Base-by-base conservation (phyloP, 2,888 invertebrate species). In the Leistus spinibarbis region DNA sequence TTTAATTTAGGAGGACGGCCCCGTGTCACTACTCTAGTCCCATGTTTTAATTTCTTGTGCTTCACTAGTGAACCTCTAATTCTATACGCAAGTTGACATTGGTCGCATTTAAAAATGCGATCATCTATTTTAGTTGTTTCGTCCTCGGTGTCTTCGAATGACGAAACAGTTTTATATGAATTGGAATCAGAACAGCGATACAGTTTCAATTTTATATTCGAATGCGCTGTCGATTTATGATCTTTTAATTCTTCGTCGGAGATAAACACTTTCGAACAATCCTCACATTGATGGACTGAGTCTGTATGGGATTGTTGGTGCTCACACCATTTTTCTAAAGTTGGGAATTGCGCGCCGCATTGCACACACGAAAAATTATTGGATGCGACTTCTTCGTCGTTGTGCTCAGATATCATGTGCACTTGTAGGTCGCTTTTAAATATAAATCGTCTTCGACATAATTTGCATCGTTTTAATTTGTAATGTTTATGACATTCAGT, bases 121-220 rank as follows among this genome's bases (percentile, higher is more conserved):
- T 60, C 60, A 0, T 19, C 60, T 85, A 75, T 88, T 88, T 78
- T 88, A 87, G 60, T n/a, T 3, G 60, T 20, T 76, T 89, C 87
- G 67, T 89, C 88, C 79, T 92, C 92, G 24, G 88, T 85, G 17
- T 88, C 87, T 0, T 89, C 87, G 78, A 89, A 89, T 3, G 83
- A 78, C 79, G 88, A 86, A 57, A 88, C 87, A 10, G 88, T 88
- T 77, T 88, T 89, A 78, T 90, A 90, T 0, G 88, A 86, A 57
- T 89, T 83, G 66, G 90, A 89, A 79, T 90, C 88, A 0, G 91
- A 89, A 67, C 91, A 91, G 79, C 90, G 89, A 80, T 90, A 91
- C 66, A 91, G 88, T 79, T 91, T 92, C 1, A 91, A 88, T 79
- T 91, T 89, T 77, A 91, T 20, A 87, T 88, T 87, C 76, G 88